These are phyloP conservation scores for Semaprochilodus insignis DNA, from an alignment of 2,797 vertebrate genomes.

Conservation along the genomic window DNA sequence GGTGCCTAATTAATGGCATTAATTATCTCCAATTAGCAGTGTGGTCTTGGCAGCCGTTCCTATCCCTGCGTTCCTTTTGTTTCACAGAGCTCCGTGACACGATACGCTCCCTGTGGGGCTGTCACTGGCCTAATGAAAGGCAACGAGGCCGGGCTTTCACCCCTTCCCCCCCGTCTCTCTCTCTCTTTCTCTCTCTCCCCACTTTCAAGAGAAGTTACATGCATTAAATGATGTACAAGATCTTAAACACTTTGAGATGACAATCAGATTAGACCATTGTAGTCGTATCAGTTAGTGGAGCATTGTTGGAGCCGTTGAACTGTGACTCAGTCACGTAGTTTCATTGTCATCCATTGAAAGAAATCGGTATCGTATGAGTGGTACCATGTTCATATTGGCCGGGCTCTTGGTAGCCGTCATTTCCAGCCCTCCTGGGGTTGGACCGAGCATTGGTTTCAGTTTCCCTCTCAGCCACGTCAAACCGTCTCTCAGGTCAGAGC, in stretches of 20 bases:
- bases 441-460: not conserved
- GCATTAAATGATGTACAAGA: too few species aligned
- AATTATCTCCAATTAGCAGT: constrained; percentile 70
- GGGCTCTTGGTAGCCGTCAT: not conserved
- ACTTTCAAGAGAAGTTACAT: too few species aligned
- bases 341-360: too few species aligned
- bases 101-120: constrained; percentile 62
- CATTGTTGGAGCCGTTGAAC: too few species aligned
- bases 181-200: not conserved
- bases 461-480: not conserved
- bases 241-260: too few species aligned
- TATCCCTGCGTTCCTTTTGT: constrained; percentile 59
- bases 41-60: constrained; percentile 58
- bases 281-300: too few species aligned
- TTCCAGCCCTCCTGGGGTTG: not conserved
- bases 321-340: too few species aligned
- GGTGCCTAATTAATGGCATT: constrained; percentile 68
- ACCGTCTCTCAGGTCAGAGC: constrained; percentile 34
- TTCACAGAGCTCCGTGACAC: constrained; percentile 59
- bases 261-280: too few species aligned
- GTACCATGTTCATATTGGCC: too few species aligned
- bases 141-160: constrained; percentile 52
- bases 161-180: not conserved
- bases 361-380: too few species aligned
- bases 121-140: constrained; percentile 63